phyloP scores from a whole-genome alignment of 2,888 invertebrate genomes.

The Congeria kusceri region DNA sequence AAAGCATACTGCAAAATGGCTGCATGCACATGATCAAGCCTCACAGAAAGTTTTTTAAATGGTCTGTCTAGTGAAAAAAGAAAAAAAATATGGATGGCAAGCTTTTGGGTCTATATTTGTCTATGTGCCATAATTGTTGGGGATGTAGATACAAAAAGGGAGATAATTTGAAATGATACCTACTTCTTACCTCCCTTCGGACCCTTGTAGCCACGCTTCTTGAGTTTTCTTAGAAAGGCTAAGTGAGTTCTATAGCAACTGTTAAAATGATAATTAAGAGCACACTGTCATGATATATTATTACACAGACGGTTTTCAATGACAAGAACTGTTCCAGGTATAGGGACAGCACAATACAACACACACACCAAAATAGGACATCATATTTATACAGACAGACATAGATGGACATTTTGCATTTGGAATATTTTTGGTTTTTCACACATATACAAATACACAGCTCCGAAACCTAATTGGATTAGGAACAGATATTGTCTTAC shows the following conservation, averaged over 20 bases:
- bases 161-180: slow-evolving; percentile 63
- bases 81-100: neutral
- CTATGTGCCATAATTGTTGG: neutral
- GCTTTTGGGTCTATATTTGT: slow-evolving; percentile 14
- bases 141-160: slow-evolving; percentile 31
- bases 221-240: slow-evolving; percentile 66
- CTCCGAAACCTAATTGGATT: no score
- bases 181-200: slow-evolving; percentile 71
- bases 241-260: slow-evolving; percentile 71
- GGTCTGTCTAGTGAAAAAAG: neutral
- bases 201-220: slow-evolving; percentile 67
- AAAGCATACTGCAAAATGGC: neutral
- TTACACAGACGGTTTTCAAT: no score
- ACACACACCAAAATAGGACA: no score
- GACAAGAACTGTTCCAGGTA: no score
- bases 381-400: no score
- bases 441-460: no score
- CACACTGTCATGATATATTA: neutral
- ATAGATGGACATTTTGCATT: no score
- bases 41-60: neutral
- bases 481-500: no score
- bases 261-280: slow-evolving; percentile 43
- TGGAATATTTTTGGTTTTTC: no score
- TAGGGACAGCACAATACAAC: no score
- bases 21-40: neutral